Conservation (phyloP, 2,888 invertebrate genomes). For the Chrysopilus asiliformis region DNA sequence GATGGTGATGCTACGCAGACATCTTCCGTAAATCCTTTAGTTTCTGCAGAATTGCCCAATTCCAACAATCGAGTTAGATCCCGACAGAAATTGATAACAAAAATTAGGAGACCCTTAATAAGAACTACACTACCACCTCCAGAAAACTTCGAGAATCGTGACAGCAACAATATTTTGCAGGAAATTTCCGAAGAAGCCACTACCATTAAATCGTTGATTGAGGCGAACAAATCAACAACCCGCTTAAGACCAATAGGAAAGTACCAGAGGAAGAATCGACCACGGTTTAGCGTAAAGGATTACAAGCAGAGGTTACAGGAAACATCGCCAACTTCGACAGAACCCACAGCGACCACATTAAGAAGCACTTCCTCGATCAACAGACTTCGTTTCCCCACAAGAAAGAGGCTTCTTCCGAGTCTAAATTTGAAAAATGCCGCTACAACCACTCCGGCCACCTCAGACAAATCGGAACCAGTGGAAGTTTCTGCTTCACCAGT, state of each 20-base stretch:
- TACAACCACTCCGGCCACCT: constrained; percentile 16
- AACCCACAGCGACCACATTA: constrained; percentile 6
- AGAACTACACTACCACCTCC: neutral
- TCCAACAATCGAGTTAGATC: too few species aligned
- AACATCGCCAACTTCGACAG: constrained; percentile 22
- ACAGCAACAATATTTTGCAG: neutral
- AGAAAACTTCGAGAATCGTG: too few species aligned
- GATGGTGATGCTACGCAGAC: too few species aligned
- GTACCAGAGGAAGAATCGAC: constrained; percentile 46
- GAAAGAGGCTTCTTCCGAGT: constrained; percentile 13
- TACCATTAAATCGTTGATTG: neutral
- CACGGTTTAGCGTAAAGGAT: constrained; percentile 64
- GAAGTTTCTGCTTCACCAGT: neutral
- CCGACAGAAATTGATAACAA: too few species aligned
- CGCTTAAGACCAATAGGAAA: constrained; percentile 30
- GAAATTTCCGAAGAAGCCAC: neutral
- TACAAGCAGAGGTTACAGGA: constrained; percentile 52
- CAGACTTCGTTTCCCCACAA: constrained; percentile 14
- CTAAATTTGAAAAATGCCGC: constrained; percentile 4
- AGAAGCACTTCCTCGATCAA: too few species aligned
- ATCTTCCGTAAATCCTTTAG: too few species aligned
- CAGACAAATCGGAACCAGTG: neutral
- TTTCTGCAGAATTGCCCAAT: too few species aligned
- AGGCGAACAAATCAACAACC: too few species aligned
- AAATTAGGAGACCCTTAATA: too few species aligned